Evolutionary conservation across 2,797 vertebrate species (phyloP).

Genomic region (Acrocephalus scirpaceus): DNA sequence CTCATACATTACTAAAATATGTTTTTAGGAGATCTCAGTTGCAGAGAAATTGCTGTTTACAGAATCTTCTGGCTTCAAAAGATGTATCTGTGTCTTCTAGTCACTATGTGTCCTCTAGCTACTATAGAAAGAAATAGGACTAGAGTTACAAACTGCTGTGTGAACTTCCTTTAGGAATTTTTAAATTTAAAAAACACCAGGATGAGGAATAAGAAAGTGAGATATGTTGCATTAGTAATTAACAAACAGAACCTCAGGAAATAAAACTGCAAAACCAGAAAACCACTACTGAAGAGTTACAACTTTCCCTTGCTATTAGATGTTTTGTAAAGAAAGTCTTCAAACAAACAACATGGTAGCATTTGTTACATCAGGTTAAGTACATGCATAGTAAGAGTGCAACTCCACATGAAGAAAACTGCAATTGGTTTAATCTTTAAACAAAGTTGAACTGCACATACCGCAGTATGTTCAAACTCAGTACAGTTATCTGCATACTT

Average conservation of each 20-base stretch:
- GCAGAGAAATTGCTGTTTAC: not conserved
- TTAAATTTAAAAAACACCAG: not conserved
- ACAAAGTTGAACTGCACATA: not conserved
- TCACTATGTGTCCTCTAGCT: not conserved
- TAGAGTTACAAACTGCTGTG: not conserved
- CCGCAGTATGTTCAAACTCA: not conserved
- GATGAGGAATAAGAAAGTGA: not conserved
- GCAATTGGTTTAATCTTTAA: not conserved
- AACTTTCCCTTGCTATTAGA: not conserved
- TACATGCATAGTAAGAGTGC: conserved; percentile 1
- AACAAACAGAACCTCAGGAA: not conserved
- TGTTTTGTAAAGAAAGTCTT: not conserved
- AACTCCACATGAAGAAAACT: not conserved
- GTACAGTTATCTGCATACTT: not conserved
- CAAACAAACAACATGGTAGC: not conserved
- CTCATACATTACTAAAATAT: not conserved
- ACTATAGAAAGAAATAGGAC: not conserved
- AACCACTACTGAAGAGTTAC: not conserved
- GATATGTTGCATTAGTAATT: not conserved
- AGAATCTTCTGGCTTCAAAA: not conserved
- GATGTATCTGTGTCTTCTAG: not conserved
- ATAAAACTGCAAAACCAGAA: not conserved
- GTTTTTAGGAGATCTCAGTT: not conserved
- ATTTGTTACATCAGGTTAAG: not conserved
- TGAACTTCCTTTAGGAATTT: not conserved